Percentiles rank a stretch among this genome's conserved stretches.
Evolutionary conservation across 1,140 invertebrate species (phyloP).

Genomic region (Augochlora pura): DNA sequence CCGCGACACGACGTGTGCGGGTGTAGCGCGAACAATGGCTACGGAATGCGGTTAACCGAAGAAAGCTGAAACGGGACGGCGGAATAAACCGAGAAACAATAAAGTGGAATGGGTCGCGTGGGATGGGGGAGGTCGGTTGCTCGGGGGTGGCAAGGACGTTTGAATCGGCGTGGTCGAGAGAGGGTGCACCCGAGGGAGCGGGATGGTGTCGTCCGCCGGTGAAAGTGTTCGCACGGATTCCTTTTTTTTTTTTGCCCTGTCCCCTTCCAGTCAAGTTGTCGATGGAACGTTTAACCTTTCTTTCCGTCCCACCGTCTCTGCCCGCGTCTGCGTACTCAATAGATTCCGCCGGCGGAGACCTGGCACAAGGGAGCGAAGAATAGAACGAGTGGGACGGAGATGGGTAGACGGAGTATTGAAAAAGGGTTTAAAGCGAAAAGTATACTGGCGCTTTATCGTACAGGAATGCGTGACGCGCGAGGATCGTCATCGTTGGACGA

Average conservation of each 20-base stretch:
- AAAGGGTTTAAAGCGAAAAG: too few species aligned
- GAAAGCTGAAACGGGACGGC: slow-evolving; percentile 52
- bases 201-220: slow-evolving; percentile 30
- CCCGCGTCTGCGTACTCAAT: neutral
- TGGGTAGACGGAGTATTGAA: neutral
- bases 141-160: slow-evolving; percentile 53
- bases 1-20: slow-evolving; percentile 32
- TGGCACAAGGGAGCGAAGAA: too few species aligned
- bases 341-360: too few species aligned
- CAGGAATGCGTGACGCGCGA: too few species aligned
- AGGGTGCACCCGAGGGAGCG: slow-evolving; percentile 44
- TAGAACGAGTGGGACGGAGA: too few species aligned
- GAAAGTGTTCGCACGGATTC: slow-evolving; percentile 37
- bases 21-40: slow-evolving; percentile 36
- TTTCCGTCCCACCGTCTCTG: slow-evolving; percentile 28
- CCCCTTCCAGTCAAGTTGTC: slow-evolving; percentile 36
- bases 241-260: slow-evolving; percentile 46
- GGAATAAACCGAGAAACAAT: slow-evolving; percentile 58
- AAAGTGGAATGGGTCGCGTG: slow-evolving; percentile 43
- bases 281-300: slow-evolving; percentile 64
- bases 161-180: slow-evolving; percentile 44
- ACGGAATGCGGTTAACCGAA: slow-evolving; percentile 55
- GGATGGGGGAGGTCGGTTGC: too few species aligned
- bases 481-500: too few species aligned
- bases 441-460: too few species aligned